Conservation (phyloP, 2,888 invertebrate species). For the Molanna angustata region DNA sequence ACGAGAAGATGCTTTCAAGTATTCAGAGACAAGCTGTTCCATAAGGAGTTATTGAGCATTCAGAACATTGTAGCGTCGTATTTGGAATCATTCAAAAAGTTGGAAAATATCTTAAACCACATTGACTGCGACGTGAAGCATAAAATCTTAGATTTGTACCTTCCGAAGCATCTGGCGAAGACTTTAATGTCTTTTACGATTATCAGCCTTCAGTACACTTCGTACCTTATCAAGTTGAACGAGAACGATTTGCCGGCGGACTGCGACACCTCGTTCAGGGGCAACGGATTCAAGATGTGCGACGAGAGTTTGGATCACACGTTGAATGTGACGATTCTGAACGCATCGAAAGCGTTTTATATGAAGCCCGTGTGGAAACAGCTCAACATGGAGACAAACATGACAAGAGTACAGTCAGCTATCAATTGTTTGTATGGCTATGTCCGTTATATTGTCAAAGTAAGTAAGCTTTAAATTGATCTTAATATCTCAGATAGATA, state of each 20-base stretch:
- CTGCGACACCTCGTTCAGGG: conserved; percentile 47
- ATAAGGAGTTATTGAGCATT: conserved; percentile 47
- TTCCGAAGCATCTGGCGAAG: conserved; percentile 42
- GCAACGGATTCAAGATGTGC: conserved; percentile 4
- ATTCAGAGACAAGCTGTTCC: conserved; percentile 51
- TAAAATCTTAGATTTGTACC: conserved; percentile 46
- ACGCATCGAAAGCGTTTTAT: conserved; percentile 46
- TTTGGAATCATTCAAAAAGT: conserved; percentile 41
- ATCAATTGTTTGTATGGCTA: conserved; percentile 51
- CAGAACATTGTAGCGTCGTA: conserved; percentile 46
- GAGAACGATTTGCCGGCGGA: conserved; percentile 46
- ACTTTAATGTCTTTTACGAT: conserved; percentile 48
- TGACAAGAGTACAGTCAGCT: conserved; percentile 49
- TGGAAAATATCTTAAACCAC: conserved; percentile 43
- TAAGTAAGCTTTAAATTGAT: conserved; percentile 34
- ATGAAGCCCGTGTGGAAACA: conserved; percentile 49
- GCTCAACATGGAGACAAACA: conserved; percentile 46
- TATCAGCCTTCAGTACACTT: conserved; percentile 50
- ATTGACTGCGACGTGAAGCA: conserved; percentile 48
- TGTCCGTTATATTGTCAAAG: conserved; percentile 51
- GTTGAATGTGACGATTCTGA: conserved; percentile 34
- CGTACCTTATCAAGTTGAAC: conserved; percentile 52
- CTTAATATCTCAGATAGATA: too few relatives aligned
- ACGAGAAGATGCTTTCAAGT: conserved; percentile 52
- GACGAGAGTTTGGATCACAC: conserved; percentile 20